Base-by-base conservation (phyloP, 2,888 invertebrate species). In the Spisula solida region DNA sequence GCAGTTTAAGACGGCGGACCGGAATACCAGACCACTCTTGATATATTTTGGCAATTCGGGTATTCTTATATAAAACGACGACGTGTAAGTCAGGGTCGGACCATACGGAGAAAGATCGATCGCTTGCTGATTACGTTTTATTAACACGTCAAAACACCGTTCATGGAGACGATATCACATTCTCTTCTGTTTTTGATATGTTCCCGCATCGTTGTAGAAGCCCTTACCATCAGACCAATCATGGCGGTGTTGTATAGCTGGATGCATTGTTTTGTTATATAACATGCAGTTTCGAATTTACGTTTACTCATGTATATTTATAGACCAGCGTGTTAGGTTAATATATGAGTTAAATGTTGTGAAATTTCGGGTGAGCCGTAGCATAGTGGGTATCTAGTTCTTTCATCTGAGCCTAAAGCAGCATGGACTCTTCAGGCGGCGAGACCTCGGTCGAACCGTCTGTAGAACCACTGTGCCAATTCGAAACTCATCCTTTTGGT, bases 401-500 rank as follows among this genome's bases (percentile, higher is more conserved):
- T 56, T 56, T 56, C 56, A 56, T 56, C 56, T 56, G 56, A 56
- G 56, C 56, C 56, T 56, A 56, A 56, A 56, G 56, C 56, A 56
- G 56, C 56, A 56, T 56, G 56, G 56, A 56, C 56, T 56, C 56
- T 56, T 56, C 56, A 56, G 56, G 56, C 56, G 56, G 56, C 20
- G 6, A 20, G 56, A 20, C 56, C 18, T 56, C 56, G 56, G 56
- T 56, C n/a, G 56, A 14, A 20, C 56, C 56, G 56, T 56, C 56
- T 56, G 56, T 14, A 56, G 56, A 56, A 56, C 56, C 20, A 56
- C 56, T 56, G 20, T 56, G 56, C 56, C 18, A 56, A 56, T n/a
- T 56, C 20, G 56, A 56, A 56, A 56, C 56, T 56, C 56, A 56
- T 56, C 56, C 18, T 56, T 56, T 56, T 20, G 18, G 5, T 56